Conservation (phyloP, 1,140 invertebrate species). For the Sarcophaga bullata region DNA sequence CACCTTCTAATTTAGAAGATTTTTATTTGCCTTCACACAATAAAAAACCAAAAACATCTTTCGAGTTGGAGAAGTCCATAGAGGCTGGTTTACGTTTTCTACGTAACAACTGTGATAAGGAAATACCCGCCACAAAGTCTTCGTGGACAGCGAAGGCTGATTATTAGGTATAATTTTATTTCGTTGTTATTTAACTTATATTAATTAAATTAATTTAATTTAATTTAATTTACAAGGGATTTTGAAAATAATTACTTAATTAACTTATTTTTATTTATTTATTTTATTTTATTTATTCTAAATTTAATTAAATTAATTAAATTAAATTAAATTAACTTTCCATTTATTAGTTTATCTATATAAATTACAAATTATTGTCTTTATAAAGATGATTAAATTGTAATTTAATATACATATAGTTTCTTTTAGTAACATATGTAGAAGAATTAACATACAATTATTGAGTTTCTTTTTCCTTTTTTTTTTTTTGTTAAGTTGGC, state of each 20-base stretch:
- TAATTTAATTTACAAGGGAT: not conserved
- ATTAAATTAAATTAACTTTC: not conserved
- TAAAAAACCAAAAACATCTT: slow-evolving; percentile 49
- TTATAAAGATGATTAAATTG: slow-evolving; percentile 19
- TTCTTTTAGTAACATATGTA: not conserved
- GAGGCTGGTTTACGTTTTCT: slow-evolving; percentile 76
- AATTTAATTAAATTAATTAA: too few species aligned
- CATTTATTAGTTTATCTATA: not conserved
- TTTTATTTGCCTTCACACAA: slow-evolving; percentile 58
- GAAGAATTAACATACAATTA: not conserved
- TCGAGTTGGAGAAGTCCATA: slow-evolving; percentile 72
- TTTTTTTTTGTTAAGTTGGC: not conserved
- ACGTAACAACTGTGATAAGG: slow-evolving; percentile 71
- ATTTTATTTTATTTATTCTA: too few species aligned
- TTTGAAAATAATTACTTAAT: too few species aligned
- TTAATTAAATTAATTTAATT: too few species aligned
- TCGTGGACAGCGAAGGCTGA: slow-evolving; percentile 63
- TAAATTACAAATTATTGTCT: slow-evolving; percentile 35
- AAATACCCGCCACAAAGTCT: slow-evolving; percentile 56
- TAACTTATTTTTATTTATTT: too few species aligned
- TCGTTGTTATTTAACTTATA: not conserved
- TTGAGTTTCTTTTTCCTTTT: too few species aligned
- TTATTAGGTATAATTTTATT: slow-evolving; percentile 49
- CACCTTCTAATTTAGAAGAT: slow-evolving; percentile 73
- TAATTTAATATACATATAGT: not conserved